Percentiles rank a stretch among this genome's conserved stretches.
Evolutionary conservation across 64 coral and sea anemone species (phyloP).

Genomic region (Astreopora myriophthalma): DNA sequence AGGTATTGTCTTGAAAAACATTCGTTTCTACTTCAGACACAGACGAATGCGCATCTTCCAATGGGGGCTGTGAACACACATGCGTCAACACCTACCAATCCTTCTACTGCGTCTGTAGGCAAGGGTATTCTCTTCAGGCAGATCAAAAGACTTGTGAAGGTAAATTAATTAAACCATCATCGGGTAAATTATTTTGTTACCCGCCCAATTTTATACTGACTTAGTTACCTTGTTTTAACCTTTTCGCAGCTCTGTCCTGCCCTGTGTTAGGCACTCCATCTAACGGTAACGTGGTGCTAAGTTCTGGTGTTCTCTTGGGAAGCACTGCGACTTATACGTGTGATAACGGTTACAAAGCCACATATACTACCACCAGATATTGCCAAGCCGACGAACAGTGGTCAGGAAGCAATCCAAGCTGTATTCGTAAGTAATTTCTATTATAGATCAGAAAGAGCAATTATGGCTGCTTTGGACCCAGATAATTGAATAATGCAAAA

Average conservation of each 20-base stretch:
- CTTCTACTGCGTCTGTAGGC: conserved; percentile 52
- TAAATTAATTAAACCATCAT: background rate
- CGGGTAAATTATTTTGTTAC: background rate
- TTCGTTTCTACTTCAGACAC: conserved; percentile 25
- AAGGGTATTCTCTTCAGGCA: conserved; percentile 20
- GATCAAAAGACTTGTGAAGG: conserved; percentile 44
- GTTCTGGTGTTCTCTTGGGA: background rate
- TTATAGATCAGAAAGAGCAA: background rate
- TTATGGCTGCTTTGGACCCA: no score
- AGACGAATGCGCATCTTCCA: conserved; percentile 48
- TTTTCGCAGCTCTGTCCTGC: conserved; percentile 29
- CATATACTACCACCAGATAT: conserved; percentile 7
- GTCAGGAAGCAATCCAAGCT: conserved; percentile 41
- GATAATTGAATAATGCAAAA: no score
- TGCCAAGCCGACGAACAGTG: conserved; percentile 54
- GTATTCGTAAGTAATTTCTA: conserved; percentile 49
- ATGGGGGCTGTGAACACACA: conserved; percentile 68
- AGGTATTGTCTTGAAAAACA: background rate
- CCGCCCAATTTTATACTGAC: background rate
- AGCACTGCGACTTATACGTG: conserved; percentile 59
- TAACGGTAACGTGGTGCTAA: conserved; percentile 1
- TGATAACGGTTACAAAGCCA: conserved; percentile 3
- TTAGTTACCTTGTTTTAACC: background rate
- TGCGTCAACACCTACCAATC: conserved; percentile 64
- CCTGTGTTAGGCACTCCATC: conserved; percentile 12